Percentiles rank a stretch among this genome's conserved stretches.
phyloP scores from a whole-genome alignment of 2,113 vertebrate genomes.

The Motacilla tschutschensis region DNA sequence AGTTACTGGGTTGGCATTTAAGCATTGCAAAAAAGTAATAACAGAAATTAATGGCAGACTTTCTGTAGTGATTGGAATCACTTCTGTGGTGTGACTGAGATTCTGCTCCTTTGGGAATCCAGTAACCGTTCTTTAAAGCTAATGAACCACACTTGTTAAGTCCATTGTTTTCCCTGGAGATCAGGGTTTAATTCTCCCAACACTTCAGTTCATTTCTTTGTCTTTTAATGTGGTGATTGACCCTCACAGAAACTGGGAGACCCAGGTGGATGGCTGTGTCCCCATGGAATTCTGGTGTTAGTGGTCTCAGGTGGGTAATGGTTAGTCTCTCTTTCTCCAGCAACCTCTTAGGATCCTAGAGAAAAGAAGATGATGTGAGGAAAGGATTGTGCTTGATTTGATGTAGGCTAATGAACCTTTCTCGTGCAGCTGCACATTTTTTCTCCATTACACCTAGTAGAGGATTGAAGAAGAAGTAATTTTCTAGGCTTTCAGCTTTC shows the following conservation, averaged over 20 bases:
- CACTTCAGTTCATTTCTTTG: slow-evolving; percentile 9
- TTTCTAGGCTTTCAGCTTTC: slow-evolving; percentile 13
- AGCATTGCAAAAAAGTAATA: not conserved
- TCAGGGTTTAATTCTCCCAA: not conserved
- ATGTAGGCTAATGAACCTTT: not conserved
- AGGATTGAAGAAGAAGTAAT: not conserved
- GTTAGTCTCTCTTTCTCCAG: not conserved
- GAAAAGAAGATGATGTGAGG: not conserved
- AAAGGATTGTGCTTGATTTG: not conserved
- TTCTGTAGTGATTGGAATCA: not conserved
- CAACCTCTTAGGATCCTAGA: not conserved
- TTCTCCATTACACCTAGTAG: not conserved
- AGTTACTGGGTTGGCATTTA: not conserved
- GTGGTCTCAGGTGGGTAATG: not conserved
- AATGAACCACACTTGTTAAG: not conserved
- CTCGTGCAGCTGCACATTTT: not conserved
- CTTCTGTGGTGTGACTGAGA: not conserved
- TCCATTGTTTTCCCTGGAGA: not conserved
- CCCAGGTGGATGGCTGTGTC: not conserved
- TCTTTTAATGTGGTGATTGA: not conserved
- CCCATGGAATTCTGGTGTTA: not conserved
- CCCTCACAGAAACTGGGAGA: not conserved
- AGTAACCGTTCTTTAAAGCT: not conserved
- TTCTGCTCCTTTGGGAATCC: not conserved
- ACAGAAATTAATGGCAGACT: not conserved